Evolutionary conservation across 1,140 invertebrate species (phyloP).

Genomic region (Scaptomyza montana): DNA sequence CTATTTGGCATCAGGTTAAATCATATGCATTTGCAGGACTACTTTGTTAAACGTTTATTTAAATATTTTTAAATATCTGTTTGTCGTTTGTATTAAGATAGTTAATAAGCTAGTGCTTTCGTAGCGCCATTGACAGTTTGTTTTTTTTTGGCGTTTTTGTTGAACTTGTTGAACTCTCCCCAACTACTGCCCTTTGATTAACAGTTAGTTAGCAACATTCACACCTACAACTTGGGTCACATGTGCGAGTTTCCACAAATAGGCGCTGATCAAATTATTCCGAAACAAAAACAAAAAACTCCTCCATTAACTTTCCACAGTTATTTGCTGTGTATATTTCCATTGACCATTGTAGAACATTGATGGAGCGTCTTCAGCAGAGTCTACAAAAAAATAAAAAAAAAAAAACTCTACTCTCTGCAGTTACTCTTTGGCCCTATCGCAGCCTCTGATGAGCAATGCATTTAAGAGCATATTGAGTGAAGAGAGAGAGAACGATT

Average conservation of each 20-base stretch:
- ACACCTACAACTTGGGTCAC: conserved; percentile 63
- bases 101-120: neutral
- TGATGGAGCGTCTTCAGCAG: conserved; percentile 1
- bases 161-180: too few relatives aligned
- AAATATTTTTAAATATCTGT: neutral
- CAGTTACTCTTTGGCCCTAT: neutral
- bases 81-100: neutral
- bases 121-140: too few relatives aligned
- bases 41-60: neutral
- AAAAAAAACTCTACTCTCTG: conserved; percentile 6
- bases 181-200: conserved; percentile 39
- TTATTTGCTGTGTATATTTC: conserved; percentile 17
- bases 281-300: conserved; percentile 7
- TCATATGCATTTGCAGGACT: too few relatives aligned
- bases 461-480: conserved; percentile 27
- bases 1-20: conserved; percentile 32
- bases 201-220: conserved; percentile 56
- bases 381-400: neutral
- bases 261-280: neutral
- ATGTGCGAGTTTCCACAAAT: conserved; percentile 62
- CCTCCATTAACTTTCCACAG: conserved; percentile 3
- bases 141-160: too few relatives aligned
- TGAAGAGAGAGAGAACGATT: conserved; percentile 10
- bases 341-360: conserved; percentile 4
- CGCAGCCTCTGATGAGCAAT: conserved; percentile 11